Base-by-base conservation (phyloP, 2,113 vertebrate species). In the Dasyornis broadbenti region DNA sequence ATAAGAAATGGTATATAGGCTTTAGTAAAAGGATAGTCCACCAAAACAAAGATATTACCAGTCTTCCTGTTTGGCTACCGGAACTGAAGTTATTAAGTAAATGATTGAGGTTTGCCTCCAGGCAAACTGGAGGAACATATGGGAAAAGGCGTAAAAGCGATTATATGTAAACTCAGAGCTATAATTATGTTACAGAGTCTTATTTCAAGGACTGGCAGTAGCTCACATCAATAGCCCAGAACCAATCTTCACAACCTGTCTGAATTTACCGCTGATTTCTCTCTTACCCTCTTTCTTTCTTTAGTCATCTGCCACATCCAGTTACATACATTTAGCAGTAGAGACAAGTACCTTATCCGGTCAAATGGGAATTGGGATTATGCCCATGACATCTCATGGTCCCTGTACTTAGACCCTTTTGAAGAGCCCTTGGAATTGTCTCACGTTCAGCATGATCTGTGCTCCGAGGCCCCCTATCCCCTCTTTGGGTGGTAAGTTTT, bases 381-480 rank as follows among this genome's bases (percentile, higher is more conserved):
- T 69, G 15, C 9, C 21, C 6, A 22, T 49, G 47, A 63, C 4
- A 61, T 24, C 6, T 66, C 0, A 6, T 33, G 10, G 14, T 3
- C 1, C 0, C 10, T 60, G 14, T 8, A 54, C 6, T 56, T 60
- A 10, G 0, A 3, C 10, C 1, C 6, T 64, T 83, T 63, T 23
- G 23, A 83, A 66, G 3, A 66, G 5, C 3, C 7, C 31, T 71
- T 57, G 18, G 21, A 65, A 9, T 18, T 42, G 4, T 53, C 28
- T 68, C 39, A 53, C 15, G 28, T 53, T 39, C 28, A 49, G 6
- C 18, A n/a, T 24, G 18, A 33, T 89, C 27, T 76, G 9, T 76
- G 14, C 24, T 76, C 10, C 21, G 39, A 11, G 28, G 9, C 79
- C 13, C 4, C 7, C 28, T 45, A 31, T 56, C 2, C 2, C 68